Evolutionary conservation across 2,888 invertebrate species (phyloP).

Genomic region (Dysmachus trigonus): DNA sequence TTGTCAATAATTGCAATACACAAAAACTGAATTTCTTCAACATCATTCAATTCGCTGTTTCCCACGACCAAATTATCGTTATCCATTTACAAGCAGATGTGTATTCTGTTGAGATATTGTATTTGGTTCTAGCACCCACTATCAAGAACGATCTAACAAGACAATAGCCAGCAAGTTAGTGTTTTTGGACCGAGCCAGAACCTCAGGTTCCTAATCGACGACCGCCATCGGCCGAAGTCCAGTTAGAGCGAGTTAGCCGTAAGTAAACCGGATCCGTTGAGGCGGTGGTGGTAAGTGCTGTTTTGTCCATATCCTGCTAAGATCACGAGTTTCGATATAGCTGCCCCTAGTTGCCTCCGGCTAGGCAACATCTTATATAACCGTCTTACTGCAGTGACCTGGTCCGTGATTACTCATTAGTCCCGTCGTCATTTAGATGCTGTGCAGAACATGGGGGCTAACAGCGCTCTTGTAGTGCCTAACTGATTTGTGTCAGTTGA

Average conservation of each 20-base stretch:
- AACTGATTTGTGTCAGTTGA: conserved; percentile 37
- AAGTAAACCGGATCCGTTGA: neutral
- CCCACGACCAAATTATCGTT: neutral
- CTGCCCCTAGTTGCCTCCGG: neutral
- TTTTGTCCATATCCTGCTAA: neutral
- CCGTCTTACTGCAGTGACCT: neutral
- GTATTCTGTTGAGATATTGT: neutral
- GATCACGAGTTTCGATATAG: neutral
- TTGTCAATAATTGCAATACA: neutral
- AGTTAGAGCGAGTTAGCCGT: neutral
- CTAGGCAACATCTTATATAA: neutral
- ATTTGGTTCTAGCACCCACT: neutral
- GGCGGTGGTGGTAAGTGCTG: neutral
- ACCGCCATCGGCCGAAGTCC: neutral
- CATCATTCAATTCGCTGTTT: neutral
- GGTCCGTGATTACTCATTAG: conserved; percentile 19
- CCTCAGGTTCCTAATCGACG: neutral
- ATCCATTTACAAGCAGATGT: neutral
- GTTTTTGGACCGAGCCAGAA: neutral
- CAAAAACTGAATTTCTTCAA: neutral
- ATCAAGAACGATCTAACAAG: neutral
- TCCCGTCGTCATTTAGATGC: neutral
- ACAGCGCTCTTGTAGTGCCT: neutral
- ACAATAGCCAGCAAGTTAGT: neutral
- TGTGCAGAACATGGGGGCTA: neutral